These are phyloP conservation scores for Sparidentex hasta DNA, from an alignment of 2,797 vertebrate species.

Conservation along the genomic window DNA sequence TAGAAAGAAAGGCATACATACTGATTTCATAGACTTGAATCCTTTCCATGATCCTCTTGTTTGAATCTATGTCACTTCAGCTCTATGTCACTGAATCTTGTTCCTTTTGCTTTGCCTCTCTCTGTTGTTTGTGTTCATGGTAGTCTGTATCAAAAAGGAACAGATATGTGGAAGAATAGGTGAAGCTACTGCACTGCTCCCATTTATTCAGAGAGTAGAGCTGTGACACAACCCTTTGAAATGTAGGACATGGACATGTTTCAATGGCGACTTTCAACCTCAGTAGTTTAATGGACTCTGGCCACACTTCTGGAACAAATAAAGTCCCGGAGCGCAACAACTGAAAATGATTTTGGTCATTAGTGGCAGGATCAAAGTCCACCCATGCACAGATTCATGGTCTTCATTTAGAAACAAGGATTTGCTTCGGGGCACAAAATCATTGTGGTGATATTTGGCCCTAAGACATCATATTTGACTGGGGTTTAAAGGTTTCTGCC, in stretches of 20 bases:
- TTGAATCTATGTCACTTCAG: not conserved
- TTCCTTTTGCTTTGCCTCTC: not conserved
- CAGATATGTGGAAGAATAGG: slow-evolving; percentile 19
- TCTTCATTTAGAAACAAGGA: slow-evolving; percentile 57
- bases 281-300: slow-evolving; percentile 49
- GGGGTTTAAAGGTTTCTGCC: slow-evolving; percentile 58
- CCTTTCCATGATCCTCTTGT: not conserved
- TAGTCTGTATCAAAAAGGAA: slow-evolving; percentile 20
- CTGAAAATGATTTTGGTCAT: slow-evolving; percentile 48
- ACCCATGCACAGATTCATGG: slow-evolving; percentile 35
- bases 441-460: slow-evolving; percentile 53
- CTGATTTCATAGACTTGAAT: not conserved
- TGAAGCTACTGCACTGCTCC: not conserved
- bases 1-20: not conserved
- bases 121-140: slow-evolving; percentile 14
- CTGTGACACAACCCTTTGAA: slow-evolving; percentile 31
- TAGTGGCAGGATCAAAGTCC: slow-evolving; percentile 50
- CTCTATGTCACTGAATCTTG: slow-evolving; percentile 1
- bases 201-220: slow-evolving; percentile 1
- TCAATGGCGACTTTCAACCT: slow-evolving; percentile 45
- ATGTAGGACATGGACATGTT: slow-evolving; percentile 24
- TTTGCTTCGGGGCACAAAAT: slow-evolving; percentile 46
- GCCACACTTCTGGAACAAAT: slow-evolving; percentile 44
- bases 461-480: slow-evolving; percentile 68
- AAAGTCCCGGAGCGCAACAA: slow-evolving; percentile 24